phyloP scores from a whole-genome alignment of 35 echinoderm and acorn worm species.

The Apostichopus californicus region DNA sequence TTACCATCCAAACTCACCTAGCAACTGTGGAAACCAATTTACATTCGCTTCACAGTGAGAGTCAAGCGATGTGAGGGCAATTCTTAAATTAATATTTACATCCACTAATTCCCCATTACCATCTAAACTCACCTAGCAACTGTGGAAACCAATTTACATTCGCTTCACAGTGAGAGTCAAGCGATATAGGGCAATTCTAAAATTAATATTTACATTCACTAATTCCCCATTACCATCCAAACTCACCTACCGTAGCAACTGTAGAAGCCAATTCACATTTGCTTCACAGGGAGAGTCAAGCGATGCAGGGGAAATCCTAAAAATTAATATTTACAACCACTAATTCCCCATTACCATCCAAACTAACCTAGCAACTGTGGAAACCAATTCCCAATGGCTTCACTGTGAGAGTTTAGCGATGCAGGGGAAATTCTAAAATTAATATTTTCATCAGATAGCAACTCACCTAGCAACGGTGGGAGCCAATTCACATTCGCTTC shows the following conservation, averaged over 20 bases:
- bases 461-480: slow-evolving; percentile 90
- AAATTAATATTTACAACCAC: neutral
- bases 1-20: too few species aligned
- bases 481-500: slow-evolving; percentile 97
- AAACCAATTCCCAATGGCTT: neutral
- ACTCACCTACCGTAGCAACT: slow-evolving; percentile 68
- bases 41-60: neutral
- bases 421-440: too few species aligned
- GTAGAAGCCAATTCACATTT: too few species aligned
- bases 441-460: neutral
- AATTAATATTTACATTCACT: too few species aligned
- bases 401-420: neutral
- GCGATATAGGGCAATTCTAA: slow-evolving; percentile 42
- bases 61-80: too few species aligned
- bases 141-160: slow-evolving; percentile 98
- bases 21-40: slow-evolving; percentile 37
- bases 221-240: too few species aligned
- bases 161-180: slow-evolving; percentile 96
- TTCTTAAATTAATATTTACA: too few species aligned
- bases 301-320: too few species aligned
- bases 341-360: neutral
- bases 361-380: neutral
- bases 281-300: too few species aligned
- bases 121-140: slow-evolving; percentile 69
- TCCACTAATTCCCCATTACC: neutral